Evolutionary conservation across 2,888 invertebrate species (phyloP), one percentile per base, ranked within the genome.

Genomic region (Chrysodeixis includens): DNA sequence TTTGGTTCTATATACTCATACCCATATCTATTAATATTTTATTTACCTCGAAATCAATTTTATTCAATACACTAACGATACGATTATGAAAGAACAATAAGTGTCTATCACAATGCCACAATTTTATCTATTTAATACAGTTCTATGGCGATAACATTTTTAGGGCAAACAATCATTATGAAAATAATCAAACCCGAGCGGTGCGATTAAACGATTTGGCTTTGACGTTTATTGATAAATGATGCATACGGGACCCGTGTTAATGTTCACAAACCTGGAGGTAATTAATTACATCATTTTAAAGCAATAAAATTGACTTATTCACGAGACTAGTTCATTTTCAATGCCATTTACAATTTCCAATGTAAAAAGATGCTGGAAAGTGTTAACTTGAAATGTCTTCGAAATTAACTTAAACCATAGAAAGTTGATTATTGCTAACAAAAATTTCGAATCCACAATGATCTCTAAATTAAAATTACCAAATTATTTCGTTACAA

Each of bases 111-210:
- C n/a, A 40, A 40, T n/a, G 40, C 6, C 40, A 14, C 40, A 40
- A n/a, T 40, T 12, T 40, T 40, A 40, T 40, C 40, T 40, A n/a
- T 40, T 40, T n/a, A 40, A n/a, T n/a, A n/a, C n/a, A n/a, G 40
- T 40, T n/a, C n/a, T 40, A 40, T 12, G 40, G 7, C 7, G 40
- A 40, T 40, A 40, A 40, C 6, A n/a, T 40, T 40, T 2, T 40
- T 1, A 40, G n/a, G 1, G 40, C n/a, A 40, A 40, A n/a, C n/a
- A 32, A 26, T 26, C 6, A 26, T 40, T n/a, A 40, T 40, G n/a
- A n/a, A 40, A n/a, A 40, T 40, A n/a, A n/a, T 40, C n/a, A n/a
- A 0, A n/a, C 4, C n/a, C 40, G 7, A 40, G n/a, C n/a, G n/a
- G 14, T n/a, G 14, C 7, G 40, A 40, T 40, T n/a, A n/a, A 40